Base-by-base conservation (phyloP, 2,113 vertebrate genomes). In the Mormoops blainvillei region DNA sequence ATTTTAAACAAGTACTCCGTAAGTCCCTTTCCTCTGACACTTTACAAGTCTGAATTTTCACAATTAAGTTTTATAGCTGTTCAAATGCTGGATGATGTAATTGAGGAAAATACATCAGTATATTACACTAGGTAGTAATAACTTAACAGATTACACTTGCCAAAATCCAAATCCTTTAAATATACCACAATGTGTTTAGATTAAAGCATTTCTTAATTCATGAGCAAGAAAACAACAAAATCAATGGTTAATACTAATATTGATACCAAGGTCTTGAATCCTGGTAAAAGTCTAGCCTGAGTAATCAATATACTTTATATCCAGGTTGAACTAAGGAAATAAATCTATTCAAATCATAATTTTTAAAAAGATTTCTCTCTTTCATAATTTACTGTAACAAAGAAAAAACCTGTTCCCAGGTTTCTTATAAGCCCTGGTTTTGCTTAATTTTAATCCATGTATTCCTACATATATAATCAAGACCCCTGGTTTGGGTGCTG, bases 1-100 rank as follows among this genome's bases (percentile, higher is more conserved):
- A 65, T 5, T 67, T 61, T 24, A 85, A 24, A 26, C 4, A 74
- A 88, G 8, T 82, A 58, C 97, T 97, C 70, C 3, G 2, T 89
- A 33, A 87, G 16, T 45, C 16, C 41, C 19, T 63, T 50, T 43
- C 33, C 54, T 26, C 41, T 0, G 56, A 0, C 7, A 28, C 22
- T 96, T 97, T 94, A 96, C 38, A 87, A 94, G 50, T 88, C 41
- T 87, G 54, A 80, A 52, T 94, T 88, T 86, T 94, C 68, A 80
- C 50, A 78, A 70, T 68, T 96, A 77, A 52, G 68, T 78, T 71
- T 85, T 94, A 76, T 38, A 93, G 31, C 63, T 87, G 1, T 38
- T 92, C 81, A 77, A 77, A 58, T 61, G 78, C 10, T 54, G 26
- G 20, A 50, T 68, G 61, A 87, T 36, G 15, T 74, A 68, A 87